These are phyloP conservation scores for Numida meleagris DNA, from an alignment of 2,113 vertebrate species.

Conservation along the genomic window DNA sequence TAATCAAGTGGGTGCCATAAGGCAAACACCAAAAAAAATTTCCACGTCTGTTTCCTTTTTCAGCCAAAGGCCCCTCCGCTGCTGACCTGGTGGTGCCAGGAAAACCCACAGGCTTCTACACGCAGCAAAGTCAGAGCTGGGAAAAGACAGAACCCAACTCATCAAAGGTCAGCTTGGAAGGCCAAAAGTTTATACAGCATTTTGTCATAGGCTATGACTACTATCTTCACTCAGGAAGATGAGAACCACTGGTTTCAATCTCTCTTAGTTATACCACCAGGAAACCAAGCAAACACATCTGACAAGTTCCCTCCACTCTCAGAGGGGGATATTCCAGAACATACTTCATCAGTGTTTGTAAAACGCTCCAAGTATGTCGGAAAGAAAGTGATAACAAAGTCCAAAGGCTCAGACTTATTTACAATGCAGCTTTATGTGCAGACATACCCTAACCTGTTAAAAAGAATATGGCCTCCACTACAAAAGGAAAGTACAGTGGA, in stretches of 20 bases:
- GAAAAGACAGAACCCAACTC: not conserved
- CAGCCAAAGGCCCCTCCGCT: not conserved
- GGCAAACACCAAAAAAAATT: not conserved
- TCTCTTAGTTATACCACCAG: not conserved
- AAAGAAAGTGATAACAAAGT: slow-evolving; percentile 21
- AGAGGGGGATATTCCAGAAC: not conserved
- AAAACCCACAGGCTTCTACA: not conserved
- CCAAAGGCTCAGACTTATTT: slow-evolving; percentile 41
- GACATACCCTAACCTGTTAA: not conserved
- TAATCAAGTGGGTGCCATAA: not conserved
- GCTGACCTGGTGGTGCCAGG: not conserved
- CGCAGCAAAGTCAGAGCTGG: fast-evolving
- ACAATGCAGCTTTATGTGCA: not conserved
- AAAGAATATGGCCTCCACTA: not conserved
- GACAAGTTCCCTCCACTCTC: not conserved
- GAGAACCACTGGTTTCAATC: not conserved
- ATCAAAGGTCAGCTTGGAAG: not conserved
- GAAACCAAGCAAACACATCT: not conserved
- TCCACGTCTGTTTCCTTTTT: not conserved
- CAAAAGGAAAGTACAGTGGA: not conserved
- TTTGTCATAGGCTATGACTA: not conserved
- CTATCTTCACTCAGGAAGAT: not conserved
- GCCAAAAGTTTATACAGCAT: not conserved
- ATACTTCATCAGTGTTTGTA: not conserved
- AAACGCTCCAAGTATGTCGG: not conserved